These are phyloP conservation scores for Micromesistius poutassou DNA, from an alignment of 2,797 vertebrate species.

Conservation along the genomic window DNA sequence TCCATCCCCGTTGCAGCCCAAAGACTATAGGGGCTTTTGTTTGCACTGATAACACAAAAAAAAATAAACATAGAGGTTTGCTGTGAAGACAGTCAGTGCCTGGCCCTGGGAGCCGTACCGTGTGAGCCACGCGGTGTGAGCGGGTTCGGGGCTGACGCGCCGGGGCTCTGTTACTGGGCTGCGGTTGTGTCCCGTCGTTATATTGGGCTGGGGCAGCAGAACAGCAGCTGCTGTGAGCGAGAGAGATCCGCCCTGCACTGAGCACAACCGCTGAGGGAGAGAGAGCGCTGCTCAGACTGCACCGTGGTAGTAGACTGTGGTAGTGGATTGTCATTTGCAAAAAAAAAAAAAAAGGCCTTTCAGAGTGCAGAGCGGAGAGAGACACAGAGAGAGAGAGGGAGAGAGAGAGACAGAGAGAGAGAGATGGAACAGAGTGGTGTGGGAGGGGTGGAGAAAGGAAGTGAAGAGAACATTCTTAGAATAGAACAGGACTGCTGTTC, in stretches of 20 bases:
- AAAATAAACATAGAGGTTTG: conserved; percentile 30
- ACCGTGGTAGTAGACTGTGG: not conserved
- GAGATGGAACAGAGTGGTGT: conserved; percentile 22
- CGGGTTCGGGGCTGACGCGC: not conserved
- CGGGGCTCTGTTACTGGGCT: not conserved
- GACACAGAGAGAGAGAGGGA: too few species aligned
- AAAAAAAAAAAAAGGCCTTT: too few species aligned
- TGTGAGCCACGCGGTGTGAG: not conserved
- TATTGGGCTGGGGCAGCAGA: not conserved
- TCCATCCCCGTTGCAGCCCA: not conserved
- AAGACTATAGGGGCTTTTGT: conserved; percentile 55
- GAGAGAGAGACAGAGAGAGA: conserved; percentile 8
- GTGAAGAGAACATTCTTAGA: conserved; percentile 47
- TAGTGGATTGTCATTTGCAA: conserved; percentile 17
- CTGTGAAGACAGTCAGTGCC: not conserved
- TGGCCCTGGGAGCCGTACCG: not conserved
- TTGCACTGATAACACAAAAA: conserved; percentile 32
- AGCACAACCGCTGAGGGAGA: not conserved
- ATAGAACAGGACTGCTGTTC: conserved; percentile 52
- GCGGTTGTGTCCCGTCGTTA: not conserved
- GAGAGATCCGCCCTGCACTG: not conserved
- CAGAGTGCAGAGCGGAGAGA: not conserved
- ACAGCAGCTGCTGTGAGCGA: not conserved
- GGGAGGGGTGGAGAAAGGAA: conserved; percentile 7
- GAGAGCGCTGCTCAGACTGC: not conserved